phyloP scores from a whole-genome alignment of 2,888 invertebrate species.

The Ophion obscuratus region DNA sequence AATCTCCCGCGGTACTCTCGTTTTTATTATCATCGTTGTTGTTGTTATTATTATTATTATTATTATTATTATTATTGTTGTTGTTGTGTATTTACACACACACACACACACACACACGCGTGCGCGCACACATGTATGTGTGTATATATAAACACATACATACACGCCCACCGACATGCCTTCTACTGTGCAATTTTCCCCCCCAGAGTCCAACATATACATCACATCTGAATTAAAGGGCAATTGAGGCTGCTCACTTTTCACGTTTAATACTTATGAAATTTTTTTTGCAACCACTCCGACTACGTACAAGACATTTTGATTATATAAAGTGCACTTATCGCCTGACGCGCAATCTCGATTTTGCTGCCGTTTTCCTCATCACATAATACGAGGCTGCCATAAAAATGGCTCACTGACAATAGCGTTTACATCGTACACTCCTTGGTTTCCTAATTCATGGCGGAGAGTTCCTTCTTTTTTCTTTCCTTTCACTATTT shows the following conservation, averaged over 20 bases:
- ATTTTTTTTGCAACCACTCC: neutral
- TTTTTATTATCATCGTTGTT: neutral
- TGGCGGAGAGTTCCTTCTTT: neutral
- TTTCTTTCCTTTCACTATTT: neutral
- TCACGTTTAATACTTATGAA: neutral
- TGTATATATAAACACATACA: too few relatives aligned
- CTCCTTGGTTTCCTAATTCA: neutral
- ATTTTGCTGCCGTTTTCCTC: neutral
- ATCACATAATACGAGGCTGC: neutral
- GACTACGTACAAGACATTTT: neutral
- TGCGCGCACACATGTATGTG: too few relatives aligned
- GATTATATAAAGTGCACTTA: neutral
- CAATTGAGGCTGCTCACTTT: neutral
- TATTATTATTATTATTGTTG: too few relatives aligned
- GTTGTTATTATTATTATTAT: neutral
- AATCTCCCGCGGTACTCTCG: slow-evolving; percentile 39
- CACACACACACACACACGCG: too few relatives aligned
- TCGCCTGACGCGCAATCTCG: neutral
- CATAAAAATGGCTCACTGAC: neutral
- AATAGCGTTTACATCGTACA: slow-evolving; percentile 22
- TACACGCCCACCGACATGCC: too few relatives aligned
- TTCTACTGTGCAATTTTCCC: too few relatives aligned
- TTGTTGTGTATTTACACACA: too few relatives aligned
- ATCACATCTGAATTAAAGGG: too few relatives aligned
- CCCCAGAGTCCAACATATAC: too few relatives aligned